These are phyloP conservation scores for Poecilia latipinna DNA, from an alignment of 2,113 vertebrate genomes.

Conservation along the genomic window DNA sequence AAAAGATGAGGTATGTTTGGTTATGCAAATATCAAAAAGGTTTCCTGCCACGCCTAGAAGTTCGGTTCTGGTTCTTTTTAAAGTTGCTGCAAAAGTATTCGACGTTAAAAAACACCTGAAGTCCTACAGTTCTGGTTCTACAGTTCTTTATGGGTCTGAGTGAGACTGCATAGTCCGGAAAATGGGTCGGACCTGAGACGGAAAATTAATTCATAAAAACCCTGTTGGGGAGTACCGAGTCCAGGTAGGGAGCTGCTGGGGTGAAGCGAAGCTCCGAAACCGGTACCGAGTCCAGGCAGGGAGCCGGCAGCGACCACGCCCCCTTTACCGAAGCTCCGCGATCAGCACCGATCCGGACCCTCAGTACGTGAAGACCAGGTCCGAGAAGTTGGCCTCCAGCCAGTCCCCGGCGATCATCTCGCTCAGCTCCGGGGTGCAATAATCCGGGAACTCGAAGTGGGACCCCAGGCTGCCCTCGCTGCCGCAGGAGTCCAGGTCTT, in stretches of 20 bases:
- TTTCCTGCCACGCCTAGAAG: conserved; percentile 83
- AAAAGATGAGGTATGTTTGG: conserved; percentile 95
- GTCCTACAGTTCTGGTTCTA: conserved; percentile 39
- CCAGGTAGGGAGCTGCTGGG: not conserved
- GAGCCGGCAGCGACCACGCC: not conserved
- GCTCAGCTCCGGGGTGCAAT: conserved; percentile 95
- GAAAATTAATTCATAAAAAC: conserved; percentile 78
- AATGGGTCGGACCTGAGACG: conserved; percentile 74
- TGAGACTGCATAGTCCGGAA: conserved; percentile 91
- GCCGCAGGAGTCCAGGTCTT: conserved; percentile 91
- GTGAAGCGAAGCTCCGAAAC: too few species aligned
- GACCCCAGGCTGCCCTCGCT: conserved; percentile 91
- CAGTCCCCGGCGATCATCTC: conserved; percentile 97
- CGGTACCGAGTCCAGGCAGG: conserved; percentile 24
- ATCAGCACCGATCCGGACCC: too few species aligned
- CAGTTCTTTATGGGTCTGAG: conserved; percentile 10
- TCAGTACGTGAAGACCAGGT: conserved; percentile 94
- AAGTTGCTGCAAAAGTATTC: not conserved
- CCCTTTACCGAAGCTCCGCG: not conserved
- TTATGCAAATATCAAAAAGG: conserved; percentile 89
- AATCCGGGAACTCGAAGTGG: conserved; percentile 96
- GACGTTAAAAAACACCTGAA: conserved; percentile 62
- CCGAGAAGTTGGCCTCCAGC: conserved; percentile 93
- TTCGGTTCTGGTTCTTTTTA: not conserved
- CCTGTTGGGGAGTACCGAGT: conserved; percentile 74